Evolutionary conservation across 2,888 invertebrate species (phyloP).

Genomic region (Pterobdella sp.): DNA sequence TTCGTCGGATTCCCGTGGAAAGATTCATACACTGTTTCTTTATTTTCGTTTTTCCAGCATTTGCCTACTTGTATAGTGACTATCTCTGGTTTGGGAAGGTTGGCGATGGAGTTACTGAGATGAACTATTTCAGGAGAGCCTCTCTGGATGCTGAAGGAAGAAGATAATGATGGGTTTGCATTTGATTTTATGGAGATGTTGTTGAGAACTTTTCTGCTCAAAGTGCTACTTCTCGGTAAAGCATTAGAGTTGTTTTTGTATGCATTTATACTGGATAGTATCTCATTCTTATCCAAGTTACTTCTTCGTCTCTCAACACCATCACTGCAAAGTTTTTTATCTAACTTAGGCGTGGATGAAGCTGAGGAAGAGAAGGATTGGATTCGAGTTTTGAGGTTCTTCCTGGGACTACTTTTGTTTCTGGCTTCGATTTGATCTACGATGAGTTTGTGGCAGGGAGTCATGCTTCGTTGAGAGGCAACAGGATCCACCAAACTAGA

Average conservation of each 20-base stretch:
- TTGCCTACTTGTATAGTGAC: slow-evolving; percentile 46
- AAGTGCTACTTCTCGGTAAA: not conserved
- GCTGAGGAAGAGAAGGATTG: not conserved
- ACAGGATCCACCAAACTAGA: slow-evolving; percentile 28
- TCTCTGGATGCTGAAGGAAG: slow-evolving; percentile 9
- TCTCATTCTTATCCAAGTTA: not conserved
- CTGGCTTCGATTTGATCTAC: slow-evolving; percentile 22
- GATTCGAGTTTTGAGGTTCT: not conserved
- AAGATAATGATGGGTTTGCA: not conserved
- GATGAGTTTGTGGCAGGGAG: slow-evolving; percentile 27
- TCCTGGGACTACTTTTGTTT: slow-evolving; percentile 11
- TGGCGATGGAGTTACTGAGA: not conserved
- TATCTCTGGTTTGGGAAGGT: slow-evolving; percentile 46
- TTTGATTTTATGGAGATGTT: not conserved
- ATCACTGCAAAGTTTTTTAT: not conserved
- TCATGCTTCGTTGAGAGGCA: slow-evolving; percentile 10
- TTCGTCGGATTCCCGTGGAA: slow-evolving; percentile 32
- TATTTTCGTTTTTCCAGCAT: slow-evolving; percentile 7
- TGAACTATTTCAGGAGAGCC: slow-evolving; percentile 18
- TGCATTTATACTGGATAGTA: not conserved
- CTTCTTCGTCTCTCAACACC: not conserved
- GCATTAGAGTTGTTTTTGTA: not conserved
- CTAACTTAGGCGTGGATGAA: not conserved
- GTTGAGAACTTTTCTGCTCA: not conserved
- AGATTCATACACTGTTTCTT: slow-evolving; percentile 26